phyloP scores from a whole-genome alignment of 2,888 invertebrate species.

The Drosophila demipolita region DNA sequence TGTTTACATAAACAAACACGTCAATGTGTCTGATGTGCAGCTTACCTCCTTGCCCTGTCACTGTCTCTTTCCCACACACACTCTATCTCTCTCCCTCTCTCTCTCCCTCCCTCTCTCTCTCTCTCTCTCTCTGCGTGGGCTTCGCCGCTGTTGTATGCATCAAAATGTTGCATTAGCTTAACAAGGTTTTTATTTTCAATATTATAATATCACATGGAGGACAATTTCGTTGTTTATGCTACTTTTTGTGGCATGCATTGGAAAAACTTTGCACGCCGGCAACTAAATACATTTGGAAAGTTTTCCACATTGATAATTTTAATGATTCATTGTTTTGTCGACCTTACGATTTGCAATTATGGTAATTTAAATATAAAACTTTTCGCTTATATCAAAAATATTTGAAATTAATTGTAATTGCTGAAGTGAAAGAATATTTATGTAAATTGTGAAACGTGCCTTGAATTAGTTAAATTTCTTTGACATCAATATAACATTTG shows the following conservation, averaged over 20 bases:
- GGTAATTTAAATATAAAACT: slow-evolving; percentile 7
- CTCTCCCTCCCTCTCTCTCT: not conserved
- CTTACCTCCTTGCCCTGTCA: slow-evolving; percentile 15
- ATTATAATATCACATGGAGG: slow-evolving; percentile 43
- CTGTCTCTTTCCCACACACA: not conserved
- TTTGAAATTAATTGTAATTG: not conserved
- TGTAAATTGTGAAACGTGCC: not conserved
- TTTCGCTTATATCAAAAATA: slow-evolving; percentile 2
- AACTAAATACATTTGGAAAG: slow-evolving; percentile 35
- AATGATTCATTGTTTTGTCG: slow-evolving; percentile 18
- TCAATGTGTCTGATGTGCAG: slow-evolving; percentile 71
- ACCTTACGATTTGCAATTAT: slow-evolving; percentile 29
- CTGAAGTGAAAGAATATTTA: not conserved
- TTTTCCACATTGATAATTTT: slow-evolving; percentile 33
- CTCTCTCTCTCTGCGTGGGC: not conserved
- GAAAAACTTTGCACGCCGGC: slow-evolving; percentile 40
- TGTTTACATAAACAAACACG: slow-evolving; percentile 76
- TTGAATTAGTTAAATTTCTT: not conserved
- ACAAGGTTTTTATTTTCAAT: slow-evolving; percentile 73
- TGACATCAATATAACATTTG: not conserved
- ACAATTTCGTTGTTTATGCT: slow-evolving; percentile 21
- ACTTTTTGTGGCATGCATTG: slow-evolving; percentile 23
- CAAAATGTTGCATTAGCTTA: slow-evolving; percentile 69
- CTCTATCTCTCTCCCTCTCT: not conserved
- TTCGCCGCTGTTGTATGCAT: slow-evolving; percentile 33